Evolutionary conservation across 2,113 vertebrate species (phyloP), one percentile per base, ranked within the genome.

Genomic region (Cochlearius cochlearius): DNA sequence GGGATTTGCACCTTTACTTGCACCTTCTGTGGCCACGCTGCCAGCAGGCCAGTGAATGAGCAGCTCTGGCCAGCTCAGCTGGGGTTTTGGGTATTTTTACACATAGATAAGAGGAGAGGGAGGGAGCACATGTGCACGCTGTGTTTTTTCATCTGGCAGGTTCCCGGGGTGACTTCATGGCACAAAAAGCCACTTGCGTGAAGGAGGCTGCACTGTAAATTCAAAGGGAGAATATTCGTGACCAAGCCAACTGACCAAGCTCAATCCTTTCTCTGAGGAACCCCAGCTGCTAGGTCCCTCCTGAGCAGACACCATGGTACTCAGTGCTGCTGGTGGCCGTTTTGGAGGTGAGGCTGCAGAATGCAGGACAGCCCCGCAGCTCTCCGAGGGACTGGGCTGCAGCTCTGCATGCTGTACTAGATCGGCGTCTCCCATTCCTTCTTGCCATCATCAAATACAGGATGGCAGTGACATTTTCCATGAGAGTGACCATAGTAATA

Each of bases 211-310:
- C 20, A 4, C 86, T 74, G 17, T 58, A 79, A 41, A 11, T 47
- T 92, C 79, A 23, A 47, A 93, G 53, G n/a, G 29, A 73, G 60
- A 82, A 49, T 90, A 71, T 85, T 86, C 22, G 67, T 94, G 69
- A 50, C 76, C 12, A 34, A 39, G 73, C 67, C 84, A 82, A 86
- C 30, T 38, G 72, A 69, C 43, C 86, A 88, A 75, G 67, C 47
- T 88, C 62, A 15, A 3, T n/a, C 15, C n/a, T 82, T 82, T 39
- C 15, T 3, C 58, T 41, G 80, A 45, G 43, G 81, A 67, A 50
- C 13, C 62, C 38, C 20, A 32, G 56, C 72, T 95, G 76, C 58
- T 76, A 30, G 32, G 19, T 47, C 17, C 15, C 8, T 63, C 25
- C n/a, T 23, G 38, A 77, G 47, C 30, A 62, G 41, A 50, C 19